Evolutionary conservation across 2,888 invertebrate genomes (phyloP).

Genomic region (Hypomecis atomaria): DNA sequence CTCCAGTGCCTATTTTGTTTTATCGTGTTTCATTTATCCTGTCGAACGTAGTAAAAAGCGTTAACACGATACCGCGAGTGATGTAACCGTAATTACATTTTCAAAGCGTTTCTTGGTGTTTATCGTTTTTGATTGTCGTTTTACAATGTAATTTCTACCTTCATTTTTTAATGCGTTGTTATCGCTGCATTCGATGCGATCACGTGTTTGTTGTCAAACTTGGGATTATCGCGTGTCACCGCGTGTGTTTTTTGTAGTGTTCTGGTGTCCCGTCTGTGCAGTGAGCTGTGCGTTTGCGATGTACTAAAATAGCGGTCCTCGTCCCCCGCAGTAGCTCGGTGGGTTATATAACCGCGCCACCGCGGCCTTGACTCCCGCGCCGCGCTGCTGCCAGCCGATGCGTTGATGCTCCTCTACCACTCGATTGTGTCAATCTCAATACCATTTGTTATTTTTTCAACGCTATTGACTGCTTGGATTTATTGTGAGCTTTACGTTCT

Average conservation of each 20-base stretch:
- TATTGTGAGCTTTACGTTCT: not conserved
- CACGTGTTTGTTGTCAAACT: conserved; percentile 33
- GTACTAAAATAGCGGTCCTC: conserved; percentile 76
- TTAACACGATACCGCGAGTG: conserved; percentile 27
- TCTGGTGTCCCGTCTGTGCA: conserved; percentile 35
- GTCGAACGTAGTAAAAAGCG: conserved; percentile 32
- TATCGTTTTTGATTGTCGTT: conserved; percentile 13
- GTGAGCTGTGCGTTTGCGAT: conserved; percentile 55
- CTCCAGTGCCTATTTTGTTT: conserved; percentile 53
- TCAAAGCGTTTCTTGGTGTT: conserved; percentile 9
- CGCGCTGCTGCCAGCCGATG: conserved; percentile 56
- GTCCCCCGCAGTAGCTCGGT: conserved; percentile 63
- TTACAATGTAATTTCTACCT: conserved; percentile 14
- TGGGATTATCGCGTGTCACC: conserved; percentile 27
- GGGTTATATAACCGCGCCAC: conserved; percentile 77
- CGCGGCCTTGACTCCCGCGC: conserved; percentile 84
- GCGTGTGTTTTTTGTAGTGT: conserved; percentile 28
- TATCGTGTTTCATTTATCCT: conserved; percentile 41
- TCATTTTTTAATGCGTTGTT: conserved; percentile 17
- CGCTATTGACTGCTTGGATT: not conserved
- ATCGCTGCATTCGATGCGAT: conserved; percentile 9
- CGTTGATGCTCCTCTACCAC: conserved; percentile 25
- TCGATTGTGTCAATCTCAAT: conserved; percentile 21
- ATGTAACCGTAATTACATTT: conserved; percentile 30
- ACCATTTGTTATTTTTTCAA: conserved; percentile 10